A percentile compares a stretch with the other conserved stretches of the same genome.
These are phyloP conservation scores for zebrafish (Danio rerio) DNA, from an alignment of 2,113 vertebrate genomes.

Conservation along the genomic window DNA sequence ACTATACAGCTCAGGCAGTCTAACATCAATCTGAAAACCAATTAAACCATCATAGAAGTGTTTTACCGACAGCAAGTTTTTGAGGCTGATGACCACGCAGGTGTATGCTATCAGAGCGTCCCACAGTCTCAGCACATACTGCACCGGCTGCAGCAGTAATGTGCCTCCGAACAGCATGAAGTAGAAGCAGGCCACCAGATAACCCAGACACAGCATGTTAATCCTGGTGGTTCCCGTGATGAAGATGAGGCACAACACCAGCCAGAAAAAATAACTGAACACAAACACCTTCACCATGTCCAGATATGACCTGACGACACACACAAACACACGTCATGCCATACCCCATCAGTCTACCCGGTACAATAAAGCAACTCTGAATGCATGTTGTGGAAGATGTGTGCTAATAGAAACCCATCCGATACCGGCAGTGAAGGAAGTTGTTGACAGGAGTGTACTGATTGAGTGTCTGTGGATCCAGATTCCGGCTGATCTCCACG, in stretches of 20 bases:
- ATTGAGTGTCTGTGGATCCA: conserved; percentile 70
- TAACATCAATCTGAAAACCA: no score
- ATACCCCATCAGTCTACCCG: not conserved
- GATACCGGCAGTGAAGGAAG: conserved; percentile 72
- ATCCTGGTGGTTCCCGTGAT: conserved; percentile 77
- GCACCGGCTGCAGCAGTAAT: conserved; percentile 76
- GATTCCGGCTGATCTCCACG: conserved; percentile 72
- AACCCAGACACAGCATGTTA: conserved; percentile 76
- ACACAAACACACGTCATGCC: conserved; percentile 3
- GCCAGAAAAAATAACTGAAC: conserved; percentile 82
- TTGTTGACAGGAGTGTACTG: conserved; percentile 73
- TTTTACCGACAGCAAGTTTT: conserved; percentile 77
- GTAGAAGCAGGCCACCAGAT: conserved; percentile 81
- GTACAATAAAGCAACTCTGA: not conserved
- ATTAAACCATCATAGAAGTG: not conserved
- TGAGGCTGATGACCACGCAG: conserved; percentile 75
- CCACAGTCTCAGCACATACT: conserved; percentile 72
- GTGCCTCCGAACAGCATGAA: conserved; percentile 78
- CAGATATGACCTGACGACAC: conserved; percentile 71
- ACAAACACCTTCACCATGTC: conserved; percentile 79
- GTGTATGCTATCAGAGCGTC: conserved; percentile 77
- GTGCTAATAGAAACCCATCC: not conserved
- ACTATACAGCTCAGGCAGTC: no score
- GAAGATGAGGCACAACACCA: conserved; percentile 82
- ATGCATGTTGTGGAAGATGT: not conserved